Conservation (phyloP, 2,113 vertebrate genomes). For the Sprattus sprattus region DNA sequence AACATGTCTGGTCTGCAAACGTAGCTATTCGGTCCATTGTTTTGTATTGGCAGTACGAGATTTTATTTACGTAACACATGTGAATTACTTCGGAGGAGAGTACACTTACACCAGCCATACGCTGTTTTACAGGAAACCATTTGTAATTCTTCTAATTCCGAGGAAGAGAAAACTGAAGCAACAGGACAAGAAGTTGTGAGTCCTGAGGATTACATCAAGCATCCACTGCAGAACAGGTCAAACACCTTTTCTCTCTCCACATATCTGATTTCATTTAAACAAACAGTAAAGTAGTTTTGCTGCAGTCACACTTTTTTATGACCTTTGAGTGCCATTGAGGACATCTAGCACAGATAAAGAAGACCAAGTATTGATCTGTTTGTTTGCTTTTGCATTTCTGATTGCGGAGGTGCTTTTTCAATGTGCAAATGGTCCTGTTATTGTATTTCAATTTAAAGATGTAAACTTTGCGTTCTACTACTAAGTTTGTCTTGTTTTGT, state of each 20-base stretch:
- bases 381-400: no score
- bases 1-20: background rate
- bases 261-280: background rate
- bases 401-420: background rate
- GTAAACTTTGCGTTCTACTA: background rate
- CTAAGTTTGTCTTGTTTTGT: background rate
- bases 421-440: background rate
- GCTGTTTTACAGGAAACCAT: conserved; percentile 77
- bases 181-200: conserved; percentile 79
- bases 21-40: no score
- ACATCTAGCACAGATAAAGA: background rate
- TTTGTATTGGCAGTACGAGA: no score
- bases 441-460: background rate
- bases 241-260: background rate
- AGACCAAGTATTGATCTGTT: no score
- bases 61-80: background rate
- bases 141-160: conserved; percentile 77
- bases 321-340: background rate
- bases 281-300: background rate
- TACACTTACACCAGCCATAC: background rate
- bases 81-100: background rate
- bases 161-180: conserved; percentile 81
- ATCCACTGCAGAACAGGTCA: conserved; percentile 96
- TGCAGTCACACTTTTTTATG: background rate
- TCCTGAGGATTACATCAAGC: conserved; percentile 91